phyloP scores from a whole-genome alignment of 2,113 vertebrate genomes.

The Casuarius casuarius region DNA sequence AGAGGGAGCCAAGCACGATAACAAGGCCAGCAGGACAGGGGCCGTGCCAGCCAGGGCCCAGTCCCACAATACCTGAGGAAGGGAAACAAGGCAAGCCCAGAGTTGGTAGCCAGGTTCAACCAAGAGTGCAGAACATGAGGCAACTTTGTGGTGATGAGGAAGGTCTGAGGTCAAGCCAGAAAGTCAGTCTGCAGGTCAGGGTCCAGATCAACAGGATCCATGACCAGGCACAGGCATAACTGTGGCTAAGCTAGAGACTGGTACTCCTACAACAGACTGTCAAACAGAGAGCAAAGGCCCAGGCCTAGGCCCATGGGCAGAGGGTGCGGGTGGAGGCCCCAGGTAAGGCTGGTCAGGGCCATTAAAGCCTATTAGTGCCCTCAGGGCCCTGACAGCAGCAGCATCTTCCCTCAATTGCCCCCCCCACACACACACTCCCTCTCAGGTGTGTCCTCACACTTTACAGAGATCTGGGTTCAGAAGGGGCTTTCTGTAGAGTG shows the following conservation, averaged over 20 bases:
- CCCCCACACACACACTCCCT: too few species aligned
- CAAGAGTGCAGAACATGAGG: not conserved
- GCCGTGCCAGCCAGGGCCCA: not conserved
- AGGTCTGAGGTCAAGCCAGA: not conserved
- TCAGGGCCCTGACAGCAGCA: too few species aligned
- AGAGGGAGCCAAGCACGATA: not conserved
- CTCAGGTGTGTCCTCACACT: too few species aligned
- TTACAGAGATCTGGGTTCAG: too few species aligned
- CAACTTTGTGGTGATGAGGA: not conserved
- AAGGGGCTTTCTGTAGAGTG: too few species aligned
- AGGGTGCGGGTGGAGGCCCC: too few species aligned
- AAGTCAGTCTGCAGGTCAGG: not conserved
- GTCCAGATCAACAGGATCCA: not conserved
- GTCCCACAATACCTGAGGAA: not conserved
- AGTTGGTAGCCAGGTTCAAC: not conserved
- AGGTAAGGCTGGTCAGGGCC: too few species aligned
- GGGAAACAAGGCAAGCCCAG: not conserved
- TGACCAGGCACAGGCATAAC: too few species aligned
- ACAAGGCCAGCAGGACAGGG: not conserved
- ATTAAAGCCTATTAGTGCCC: too few species aligned
- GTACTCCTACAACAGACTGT: too few species aligned
- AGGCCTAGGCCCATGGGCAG: not conserved
- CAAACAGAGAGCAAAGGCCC: not conserved
- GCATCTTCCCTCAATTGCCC: too few species aligned
- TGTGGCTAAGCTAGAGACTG: too few species aligned